These are phyloP conservation scores for Discoglossus pictus DNA, from an alignment of 2,797 vertebrate species.

Conservation along the genomic window DNA sequence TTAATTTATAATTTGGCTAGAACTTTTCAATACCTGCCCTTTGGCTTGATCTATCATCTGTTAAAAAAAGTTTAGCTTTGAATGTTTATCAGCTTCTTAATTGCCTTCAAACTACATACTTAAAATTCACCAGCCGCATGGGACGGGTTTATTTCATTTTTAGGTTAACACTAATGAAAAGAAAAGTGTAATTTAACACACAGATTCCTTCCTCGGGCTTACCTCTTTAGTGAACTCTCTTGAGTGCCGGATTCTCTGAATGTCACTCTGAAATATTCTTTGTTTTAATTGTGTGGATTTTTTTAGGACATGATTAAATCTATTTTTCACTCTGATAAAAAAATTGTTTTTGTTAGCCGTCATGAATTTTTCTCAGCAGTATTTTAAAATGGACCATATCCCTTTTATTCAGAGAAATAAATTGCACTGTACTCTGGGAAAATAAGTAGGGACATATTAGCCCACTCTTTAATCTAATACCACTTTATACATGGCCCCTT, in stretches of 20 bases:
- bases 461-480: no score
- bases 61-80: constrained; percentile 13
- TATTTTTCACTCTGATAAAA: no score
- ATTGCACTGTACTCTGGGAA: no score
- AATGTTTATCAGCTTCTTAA: constrained; percentile 30
- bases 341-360: no score
- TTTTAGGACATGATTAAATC: no score
- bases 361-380: no score
- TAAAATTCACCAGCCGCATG: constrained; percentile 38
- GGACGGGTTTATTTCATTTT: constrained; percentile 42
- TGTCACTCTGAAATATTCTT: constrained; percentile 45
- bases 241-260: constrained; percentile 25
- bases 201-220: constrained; percentile 13
- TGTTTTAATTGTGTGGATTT: constrained; percentile 20
- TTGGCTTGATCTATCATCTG: neutral
- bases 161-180: constrained; percentile 18
- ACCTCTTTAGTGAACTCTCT: constrained; percentile 16
- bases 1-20: neutral
- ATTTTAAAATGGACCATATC: no score
- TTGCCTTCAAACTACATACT: constrained; percentile 32
- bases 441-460: no score
- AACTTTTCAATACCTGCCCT: neutral
- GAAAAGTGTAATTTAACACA: constrained; percentile 23
- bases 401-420: no score
- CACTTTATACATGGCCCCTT: no score